phyloP scores from a whole-genome alignment of 2,113 vertebrate species.

The Pseudorhombus dupliciocellatus region DNA sequence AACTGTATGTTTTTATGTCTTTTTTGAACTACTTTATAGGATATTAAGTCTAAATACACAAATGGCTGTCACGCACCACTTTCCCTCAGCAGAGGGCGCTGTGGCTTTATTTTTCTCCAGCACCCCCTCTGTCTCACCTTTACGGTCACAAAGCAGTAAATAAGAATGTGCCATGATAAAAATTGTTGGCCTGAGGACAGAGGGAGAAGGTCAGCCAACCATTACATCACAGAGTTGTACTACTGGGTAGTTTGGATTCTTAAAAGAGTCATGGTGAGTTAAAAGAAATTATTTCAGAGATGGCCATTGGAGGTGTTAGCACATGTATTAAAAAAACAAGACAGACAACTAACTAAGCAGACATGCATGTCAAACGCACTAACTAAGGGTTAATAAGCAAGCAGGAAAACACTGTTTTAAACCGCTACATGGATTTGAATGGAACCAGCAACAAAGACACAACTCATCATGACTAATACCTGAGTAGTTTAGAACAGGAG shows the following conservation, averaged over 20 bases:
- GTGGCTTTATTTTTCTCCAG: slow-evolving; percentile 18
- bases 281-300: background rate
- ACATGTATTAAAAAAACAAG: slow-evolving; percentile 1
- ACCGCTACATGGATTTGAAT: slow-evolving; percentile 11
- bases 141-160: slow-evolving; percentile 6
- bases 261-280: background rate
- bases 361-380: background rate
- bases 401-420: slow-evolving; percentile 33
- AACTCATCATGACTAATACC: slow-evolving; percentile 80
- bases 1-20: background rate
- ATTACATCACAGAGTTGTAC: background rate
- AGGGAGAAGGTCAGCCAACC: slow-evolving; percentile 6
- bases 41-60: background rate
- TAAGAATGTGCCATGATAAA: slow-evolving; percentile 10
- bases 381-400: slow-evolving; percentile 51
- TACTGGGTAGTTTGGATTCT: background rate
- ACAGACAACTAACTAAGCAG: background rate
- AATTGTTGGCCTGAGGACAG: slow-evolving; percentile 11
- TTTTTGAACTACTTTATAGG: background rate
- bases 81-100: slow-evolving; percentile 67
- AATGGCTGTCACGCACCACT: background rate
- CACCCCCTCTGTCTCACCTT: slow-evolving; percentile 5
- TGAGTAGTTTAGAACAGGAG: slow-evolving; percentile 88
- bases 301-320: background rate
- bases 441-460: slow-evolving; percentile 19